Conservation (phyloP, 2,888 invertebrate genomes). For the Dimorphilus gyrociliatus region DNA sequence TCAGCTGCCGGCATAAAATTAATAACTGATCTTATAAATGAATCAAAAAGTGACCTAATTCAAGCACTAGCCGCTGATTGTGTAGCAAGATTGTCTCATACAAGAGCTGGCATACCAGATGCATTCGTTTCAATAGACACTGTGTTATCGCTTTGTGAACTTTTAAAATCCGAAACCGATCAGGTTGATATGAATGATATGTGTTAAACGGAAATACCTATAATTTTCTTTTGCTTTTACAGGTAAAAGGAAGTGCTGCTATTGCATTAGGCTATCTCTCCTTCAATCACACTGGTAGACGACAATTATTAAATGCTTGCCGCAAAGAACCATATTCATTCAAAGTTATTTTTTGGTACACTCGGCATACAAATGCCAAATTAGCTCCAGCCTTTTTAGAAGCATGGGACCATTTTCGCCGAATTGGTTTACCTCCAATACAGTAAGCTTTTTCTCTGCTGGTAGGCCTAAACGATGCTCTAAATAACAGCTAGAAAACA, state of each 20-base stretch:
- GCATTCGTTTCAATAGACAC: constrained; percentile 31
- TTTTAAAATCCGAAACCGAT: constrained; percentile 19
- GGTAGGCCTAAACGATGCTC: too few species aligned
- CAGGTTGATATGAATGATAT: constrained; percentile 13
- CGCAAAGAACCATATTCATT: constrained; percentile 28
- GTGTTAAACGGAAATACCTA: not conserved
- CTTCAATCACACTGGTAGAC: constrained; percentile 26
- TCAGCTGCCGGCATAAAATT: constrained; percentile 35
- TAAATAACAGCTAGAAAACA: too few species aligned
- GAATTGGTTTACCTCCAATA: constrained; percentile 26
- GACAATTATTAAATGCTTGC: constrained; percentile 30
- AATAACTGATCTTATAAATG: constrained; percentile 28
- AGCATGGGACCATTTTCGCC: constrained; percentile 31
- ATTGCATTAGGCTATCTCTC: constrained; percentile 34
- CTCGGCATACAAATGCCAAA: constrained; percentile 20
- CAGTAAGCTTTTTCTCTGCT: too few species aligned
- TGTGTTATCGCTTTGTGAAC: constrained; percentile 20
- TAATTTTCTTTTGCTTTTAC: not conserved
- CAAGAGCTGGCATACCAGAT: constrained; percentile 31
- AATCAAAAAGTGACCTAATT: constrained; percentile 20
- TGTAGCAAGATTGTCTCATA: constrained; percentile 31
- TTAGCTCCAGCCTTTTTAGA: constrained; percentile 27
- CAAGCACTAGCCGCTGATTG: constrained; percentile 28
- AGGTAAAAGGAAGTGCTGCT: constrained; percentile 23
- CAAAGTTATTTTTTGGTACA: constrained; percentile 24